These are phyloP conservation scores for Nematostella vectensis DNA, from an alignment of 92 coral and sea anemone genomes.

Conservation along the genomic window DNA sequence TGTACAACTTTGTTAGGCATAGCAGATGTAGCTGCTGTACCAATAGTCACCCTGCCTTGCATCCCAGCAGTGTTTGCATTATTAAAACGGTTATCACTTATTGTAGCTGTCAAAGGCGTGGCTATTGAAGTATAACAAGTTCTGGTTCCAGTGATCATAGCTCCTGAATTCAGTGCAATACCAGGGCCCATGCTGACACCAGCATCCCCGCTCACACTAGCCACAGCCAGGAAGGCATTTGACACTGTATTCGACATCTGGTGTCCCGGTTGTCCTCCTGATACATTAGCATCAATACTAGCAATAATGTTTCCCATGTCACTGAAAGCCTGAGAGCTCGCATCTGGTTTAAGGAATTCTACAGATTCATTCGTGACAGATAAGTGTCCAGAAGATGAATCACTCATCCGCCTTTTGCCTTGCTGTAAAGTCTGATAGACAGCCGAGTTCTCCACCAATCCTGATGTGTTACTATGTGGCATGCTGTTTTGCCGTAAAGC, in stretches of 20 bases:
- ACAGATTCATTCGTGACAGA: constrained; percentile 18
- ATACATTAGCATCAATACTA: constrained; percentile 67
- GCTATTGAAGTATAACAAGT: constrained; percentile 35
- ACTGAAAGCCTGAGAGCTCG: constrained; percentile 83
- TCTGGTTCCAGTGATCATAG: constrained; percentile 30
- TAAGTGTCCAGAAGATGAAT: constrained; percentile 31
- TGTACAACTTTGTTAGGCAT: constrained; percentile 48
- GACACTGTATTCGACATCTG: constrained; percentile 25
- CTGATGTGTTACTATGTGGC: constrained; percentile 24
- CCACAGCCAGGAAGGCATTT: constrained; percentile 22
- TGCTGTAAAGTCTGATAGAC: constrained; percentile 28
- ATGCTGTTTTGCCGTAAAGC: constrained; percentile 47
- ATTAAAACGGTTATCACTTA: constrained; percentile 33
- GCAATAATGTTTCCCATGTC: constrained; percentile 89
- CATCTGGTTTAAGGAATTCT: constrained; percentile 64
- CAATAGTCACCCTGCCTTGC: constrained; percentile 25
- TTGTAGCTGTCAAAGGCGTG: constrained; percentile 31
- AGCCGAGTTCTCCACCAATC: constrained; percentile 16
- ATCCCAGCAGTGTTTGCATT: constrained; percentile 35
- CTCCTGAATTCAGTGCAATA: constrained; percentile 45
- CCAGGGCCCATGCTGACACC: constrained; percentile 61
- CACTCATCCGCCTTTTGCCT: constrained; percentile 48
- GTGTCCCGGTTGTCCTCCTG: constrained; percentile 65
- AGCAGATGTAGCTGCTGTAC: constrained; percentile 23
- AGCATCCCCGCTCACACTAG: constrained; percentile 52